Base-by-base conservation (phyloP, 2,888 invertebrate species). In the Lepidocyrtinus sp. region DNA sequence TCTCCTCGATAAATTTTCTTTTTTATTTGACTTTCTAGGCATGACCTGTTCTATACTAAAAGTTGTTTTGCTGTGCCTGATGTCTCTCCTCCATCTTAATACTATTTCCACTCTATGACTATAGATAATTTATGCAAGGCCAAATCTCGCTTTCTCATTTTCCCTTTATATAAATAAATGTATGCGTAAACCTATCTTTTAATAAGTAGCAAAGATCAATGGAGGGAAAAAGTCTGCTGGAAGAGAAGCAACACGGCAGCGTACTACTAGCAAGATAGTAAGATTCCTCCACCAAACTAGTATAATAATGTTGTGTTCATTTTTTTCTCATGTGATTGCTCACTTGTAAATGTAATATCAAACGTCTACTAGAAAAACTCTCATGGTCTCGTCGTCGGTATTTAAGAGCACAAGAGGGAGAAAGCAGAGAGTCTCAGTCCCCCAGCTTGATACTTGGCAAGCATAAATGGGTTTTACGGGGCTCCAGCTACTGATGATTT, bases 61-160 rank as follows among this genome's bases (percentile, higher is more conserved):
- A 36, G 36, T 61, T 62, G 21, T 46, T 25, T 19, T 46, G 71
- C 5, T 36, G 36, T 36, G 36, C 36, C 36, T 36, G 36, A 36
- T 36, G 36, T 36, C 63, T 72, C 63, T 72, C 63, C 27, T 74
- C 26, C 50, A 36, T 12, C 36, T 12, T 7, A 36, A 36, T 36
- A 36, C 36, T 36, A 7, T 36, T 36, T 36, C 5, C 36, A 5
- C 12, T 36, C 36, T 12, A 36, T 12, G 36, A 36, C 5, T 36
- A 7, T 36, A 24, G 65, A 45, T 74, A 74, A 74, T 74, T 74
- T 74, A 74, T 74, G 74, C 74, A 74, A 74, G 74, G 67, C 74
- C 61, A 74, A 67, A 46, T 67, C 22, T 36, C 36, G 36, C 36
- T 36, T 12, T 36, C 36, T 36, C 36, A 36, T 12, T 36, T 7